Conservation (phyloP, 2,113 vertebrate genomes). For the Cryptotis parvus region DNA sequence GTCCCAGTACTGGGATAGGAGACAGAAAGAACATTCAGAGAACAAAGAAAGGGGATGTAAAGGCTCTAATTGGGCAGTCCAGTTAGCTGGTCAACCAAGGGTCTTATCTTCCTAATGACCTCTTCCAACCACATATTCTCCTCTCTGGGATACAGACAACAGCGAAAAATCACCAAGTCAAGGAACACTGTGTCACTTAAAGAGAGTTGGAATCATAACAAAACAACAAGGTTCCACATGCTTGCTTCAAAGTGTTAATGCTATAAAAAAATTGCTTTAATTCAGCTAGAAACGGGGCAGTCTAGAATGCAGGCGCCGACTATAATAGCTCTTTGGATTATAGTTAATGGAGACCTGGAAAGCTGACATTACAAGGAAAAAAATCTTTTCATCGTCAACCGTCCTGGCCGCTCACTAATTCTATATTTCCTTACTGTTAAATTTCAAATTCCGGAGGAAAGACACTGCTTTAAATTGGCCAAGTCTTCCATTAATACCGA, state of each 20-base stretch:
- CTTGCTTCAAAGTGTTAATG: not conserved
- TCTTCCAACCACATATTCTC: not conserved
- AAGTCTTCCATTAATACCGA: not conserved
- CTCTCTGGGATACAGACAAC: not conserved
- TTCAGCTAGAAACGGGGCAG: not conserved
- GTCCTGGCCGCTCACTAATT: not conserved
- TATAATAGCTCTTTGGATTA: not conserved
- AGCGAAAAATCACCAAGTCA: not conserved
- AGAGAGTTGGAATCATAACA: not conserved
- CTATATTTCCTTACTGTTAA: not conserved
- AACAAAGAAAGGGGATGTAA: not conserved
- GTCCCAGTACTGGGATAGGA: not conserved
- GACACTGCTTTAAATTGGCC: not conserved
- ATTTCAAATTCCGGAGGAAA: not conserved
- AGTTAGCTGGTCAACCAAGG: not conserved
- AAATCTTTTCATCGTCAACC: not conserved
- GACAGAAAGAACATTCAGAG: not conserved
- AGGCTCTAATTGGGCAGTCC: not conserved
- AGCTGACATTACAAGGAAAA: not conserved
- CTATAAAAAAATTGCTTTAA: not conserved
- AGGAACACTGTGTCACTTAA: not conserved
- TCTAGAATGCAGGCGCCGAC: not conserved
- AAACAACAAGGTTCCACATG: not conserved
- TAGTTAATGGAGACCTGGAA: not conserved
- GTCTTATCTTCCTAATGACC: not conserved